Evolutionary conservation across 2,888 invertebrate species (phyloP).

Genomic region (Trypoxylon attenuatum): DNA sequence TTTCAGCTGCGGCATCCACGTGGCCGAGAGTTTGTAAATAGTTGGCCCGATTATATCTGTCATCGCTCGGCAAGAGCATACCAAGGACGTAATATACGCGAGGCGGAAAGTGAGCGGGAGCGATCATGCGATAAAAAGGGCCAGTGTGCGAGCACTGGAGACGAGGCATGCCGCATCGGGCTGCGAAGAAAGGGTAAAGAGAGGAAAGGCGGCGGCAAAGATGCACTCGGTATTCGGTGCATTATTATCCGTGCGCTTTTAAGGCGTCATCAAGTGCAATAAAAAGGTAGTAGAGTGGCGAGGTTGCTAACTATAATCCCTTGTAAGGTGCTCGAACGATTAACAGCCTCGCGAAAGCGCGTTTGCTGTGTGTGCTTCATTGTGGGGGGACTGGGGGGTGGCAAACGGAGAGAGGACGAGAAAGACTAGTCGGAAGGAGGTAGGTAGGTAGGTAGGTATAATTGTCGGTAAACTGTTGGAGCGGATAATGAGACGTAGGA

Average conservation of each 20-base stretch:
- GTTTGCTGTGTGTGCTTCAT: conserved; percentile 12
- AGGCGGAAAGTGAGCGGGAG: not conserved
- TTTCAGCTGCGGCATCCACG: no score
- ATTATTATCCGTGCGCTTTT: conserved; percentile 62
- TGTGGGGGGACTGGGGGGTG: no score
- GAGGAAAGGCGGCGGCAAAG: conserved; percentile 30
- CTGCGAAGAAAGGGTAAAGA: not conserved
- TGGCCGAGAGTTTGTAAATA: no score
- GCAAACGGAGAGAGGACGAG: no score
- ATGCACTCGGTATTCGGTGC: conserved; percentile 44
- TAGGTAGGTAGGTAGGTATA: conserved; percentile 48
- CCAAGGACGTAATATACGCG: not conserved
- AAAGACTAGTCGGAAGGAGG: no score
- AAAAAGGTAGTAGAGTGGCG: conserved; percentile 54
- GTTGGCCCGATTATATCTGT: not conserved
- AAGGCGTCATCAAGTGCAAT: conserved; percentile 56
- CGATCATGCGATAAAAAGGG: conserved; percentile 30
- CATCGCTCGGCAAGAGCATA: not conserved
- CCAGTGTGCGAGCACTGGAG: not conserved
- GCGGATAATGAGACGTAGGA: conserved; percentile 56
- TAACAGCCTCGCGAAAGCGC: conserved; percentile 54
- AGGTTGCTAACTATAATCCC: conserved; percentile 53
- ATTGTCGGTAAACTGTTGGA: conserved; percentile 62
- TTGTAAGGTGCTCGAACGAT: conserved; percentile 60
- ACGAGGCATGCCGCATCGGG: no score